phyloP scores from a whole-genome alignment of 2,888 invertebrate species.

The Galeopsomyia nigrocyanea region DNA sequence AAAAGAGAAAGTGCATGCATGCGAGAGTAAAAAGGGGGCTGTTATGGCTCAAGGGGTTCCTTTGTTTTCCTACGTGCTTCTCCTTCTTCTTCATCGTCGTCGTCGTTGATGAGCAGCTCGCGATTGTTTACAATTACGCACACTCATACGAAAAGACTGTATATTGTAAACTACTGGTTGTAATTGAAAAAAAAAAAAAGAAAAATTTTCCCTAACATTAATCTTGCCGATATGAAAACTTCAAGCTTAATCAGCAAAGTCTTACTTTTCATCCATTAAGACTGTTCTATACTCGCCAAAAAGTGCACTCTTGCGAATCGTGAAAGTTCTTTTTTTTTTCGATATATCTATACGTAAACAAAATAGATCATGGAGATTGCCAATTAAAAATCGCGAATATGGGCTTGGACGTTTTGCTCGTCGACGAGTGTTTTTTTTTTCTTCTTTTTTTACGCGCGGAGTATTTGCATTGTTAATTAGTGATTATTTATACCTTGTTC shows the following conservation, averaged over 20 bases:
- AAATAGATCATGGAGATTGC: no score
- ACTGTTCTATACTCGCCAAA: conserved; percentile 23
- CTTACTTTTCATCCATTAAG: conserved; percentile 22
- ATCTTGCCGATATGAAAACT: conserved; percentile 11
- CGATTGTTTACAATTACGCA: conserved; percentile 33
- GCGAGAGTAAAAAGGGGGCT: neutral
- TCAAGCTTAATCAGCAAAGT: conserved; percentile 15
- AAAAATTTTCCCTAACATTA: conserved; percentile 16
- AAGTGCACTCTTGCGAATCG: conserved; percentile 35
- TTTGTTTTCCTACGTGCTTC: conserved; percentile 38
- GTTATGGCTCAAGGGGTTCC: conserved; percentile 43
- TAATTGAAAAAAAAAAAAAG: neutral
- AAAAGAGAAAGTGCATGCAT: conserved; percentile 7
- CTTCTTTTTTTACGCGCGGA: no score
- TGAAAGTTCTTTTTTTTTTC: conserved; percentile 25
- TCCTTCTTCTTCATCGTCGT: no score
- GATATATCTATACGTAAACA: no score
- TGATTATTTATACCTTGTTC: no score
- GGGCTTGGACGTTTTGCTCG: no score
- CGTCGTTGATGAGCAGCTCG: neutral
- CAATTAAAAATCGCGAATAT: no score
- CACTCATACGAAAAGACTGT: no score
- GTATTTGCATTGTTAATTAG: no score
- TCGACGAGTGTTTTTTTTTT: no score
- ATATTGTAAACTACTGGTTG: neutral